Evolutionary conservation across 2,797 vertebrate species (phyloP).

Genomic region (Halcyon badia): DNA sequence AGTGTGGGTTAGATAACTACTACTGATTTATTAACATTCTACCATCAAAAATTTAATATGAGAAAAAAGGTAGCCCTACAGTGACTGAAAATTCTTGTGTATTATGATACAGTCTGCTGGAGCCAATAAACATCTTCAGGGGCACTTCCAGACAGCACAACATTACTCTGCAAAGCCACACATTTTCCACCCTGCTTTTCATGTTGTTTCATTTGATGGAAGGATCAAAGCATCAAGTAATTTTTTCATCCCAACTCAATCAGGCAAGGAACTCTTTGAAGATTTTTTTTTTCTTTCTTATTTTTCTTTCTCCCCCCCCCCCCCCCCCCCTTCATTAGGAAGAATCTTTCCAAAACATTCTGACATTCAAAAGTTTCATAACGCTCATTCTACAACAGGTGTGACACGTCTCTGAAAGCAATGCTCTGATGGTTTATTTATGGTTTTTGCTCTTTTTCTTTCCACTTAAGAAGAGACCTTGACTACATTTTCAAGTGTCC

Average conservation of each 20-base stretch:
- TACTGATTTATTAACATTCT: not conserved
- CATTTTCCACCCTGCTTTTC: slow-evolving; percentile 25
- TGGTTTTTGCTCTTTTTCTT: slow-evolving; percentile 30
- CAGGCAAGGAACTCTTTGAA: slow-evolving; percentile 72
- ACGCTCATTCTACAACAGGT: slow-evolving; percentile 56
- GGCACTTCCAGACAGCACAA: not conserved
- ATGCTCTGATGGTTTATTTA: slow-evolving; percentile 62
- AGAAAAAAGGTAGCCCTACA: not conserved
- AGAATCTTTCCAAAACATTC: slow-evolving; percentile 23
- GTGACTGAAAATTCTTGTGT: not conserved
- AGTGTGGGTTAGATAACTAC: not conserved
- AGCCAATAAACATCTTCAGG: slow-evolving; percentile 14
- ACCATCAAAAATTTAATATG: not conserved
- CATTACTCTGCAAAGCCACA: not conserved
- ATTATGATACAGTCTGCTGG: not conserved
- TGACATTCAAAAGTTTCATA: slow-evolving; percentile 52
- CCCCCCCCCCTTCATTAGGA: slow-evolving; percentile 1
- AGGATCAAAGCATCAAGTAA: slow-evolving; percentile 71
- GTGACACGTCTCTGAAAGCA: slow-evolving; percentile 14
- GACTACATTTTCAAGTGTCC: slow-evolving; percentile 54
- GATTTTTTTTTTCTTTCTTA: not conserved
- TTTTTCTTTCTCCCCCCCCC: not conserved
- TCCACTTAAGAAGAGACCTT: slow-evolving; percentile 48
- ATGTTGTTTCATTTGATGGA: slow-evolving; percentile 64
- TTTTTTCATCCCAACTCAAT: slow-evolving; percentile 52